Evolutionary conservation across 2,888 invertebrate genomes (phyloP), one percentile per base, ranked within the genome.

Genomic region (Lymantria dispar): DNA sequence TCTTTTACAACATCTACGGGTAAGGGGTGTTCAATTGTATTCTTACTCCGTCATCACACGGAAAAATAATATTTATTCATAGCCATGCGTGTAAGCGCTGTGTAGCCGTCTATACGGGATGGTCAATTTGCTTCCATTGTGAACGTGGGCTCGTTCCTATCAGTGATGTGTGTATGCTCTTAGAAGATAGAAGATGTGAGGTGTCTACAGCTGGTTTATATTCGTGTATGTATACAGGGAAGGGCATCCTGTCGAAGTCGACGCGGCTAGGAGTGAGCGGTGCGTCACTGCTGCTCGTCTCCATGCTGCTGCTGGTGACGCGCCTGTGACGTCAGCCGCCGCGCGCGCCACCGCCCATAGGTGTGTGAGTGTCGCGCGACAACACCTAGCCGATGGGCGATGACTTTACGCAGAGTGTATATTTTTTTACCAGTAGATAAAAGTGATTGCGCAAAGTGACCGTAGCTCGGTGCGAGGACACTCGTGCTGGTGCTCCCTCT

Each of bases 221-320:
- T 2, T 11, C 3, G 7, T 12, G 43, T 72, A 22, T 22, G 3
- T 22, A 5, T 72, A 1, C 84, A 88, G 88, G 88, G 88, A 88
- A 87, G 66, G 67, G 77, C 40, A 85, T 87, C 55, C 72, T 89
- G 41, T 86, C 88, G 5, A 68, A 65, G 45, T 78, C 83, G 0
- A 57, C 65, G 0, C 72, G 74, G 1, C 39, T 76, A 43, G 72
- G 76, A 12, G 74, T 69, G 57, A 70, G 77, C 52, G 80, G 81
- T 15, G 71, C 60, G 43, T 69, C 76, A 0, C 72, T 84, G 41
- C 70, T 81, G 56, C 70, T 83, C 70, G 64, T 80, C 42, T 72
- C 76, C 7, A 68, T 76, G 74, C 59, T 81, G 54, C 68, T 81
- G 60, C 59, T 80, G 49, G 72, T 76, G 57, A 72, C 73, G 39